phyloP scores from a whole-genome alignment of 2,797 vertebrate genomes.

The Onychomys torridus region DNA sequence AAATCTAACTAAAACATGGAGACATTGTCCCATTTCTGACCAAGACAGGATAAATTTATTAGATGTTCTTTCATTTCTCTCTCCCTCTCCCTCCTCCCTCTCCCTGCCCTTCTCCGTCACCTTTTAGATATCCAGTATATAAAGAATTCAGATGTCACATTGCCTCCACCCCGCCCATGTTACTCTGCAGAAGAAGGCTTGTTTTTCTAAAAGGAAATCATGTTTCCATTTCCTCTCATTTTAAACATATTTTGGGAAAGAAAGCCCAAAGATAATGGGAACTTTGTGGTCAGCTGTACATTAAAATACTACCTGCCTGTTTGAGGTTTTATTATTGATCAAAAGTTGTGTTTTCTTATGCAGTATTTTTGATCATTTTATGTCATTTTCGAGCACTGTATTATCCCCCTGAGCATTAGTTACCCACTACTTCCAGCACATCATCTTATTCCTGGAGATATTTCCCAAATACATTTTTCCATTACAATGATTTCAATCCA shows the following conservation, averaged over 20 bases:
- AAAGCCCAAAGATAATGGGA: slow-evolving; percentile 39
- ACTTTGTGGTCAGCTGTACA: background rate
- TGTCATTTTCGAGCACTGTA: slow-evolving; percentile 43
- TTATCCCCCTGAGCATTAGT: background rate
- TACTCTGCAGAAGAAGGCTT: background rate
- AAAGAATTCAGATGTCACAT: background rate
- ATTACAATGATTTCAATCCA: slow-evolving; percentile 46
- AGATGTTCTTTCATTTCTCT: background rate
- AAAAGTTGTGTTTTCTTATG: slow-evolving; percentile 56
- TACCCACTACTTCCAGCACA: background rate
- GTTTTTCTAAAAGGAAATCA: slow-evolving; percentile 14
- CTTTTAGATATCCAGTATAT: background rate
- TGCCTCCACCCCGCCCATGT: background rate
- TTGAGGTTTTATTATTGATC: slow-evolving; percentile 31
- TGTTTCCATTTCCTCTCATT: slow-evolving; percentile 20
- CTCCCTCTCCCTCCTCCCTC: accelerated
- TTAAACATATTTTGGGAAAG: slow-evolving; percentile 29
- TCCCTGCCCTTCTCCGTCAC: background rate
- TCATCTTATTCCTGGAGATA: background rate
- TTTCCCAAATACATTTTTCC: background rate
- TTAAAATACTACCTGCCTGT: slow-evolving; percentile 22
- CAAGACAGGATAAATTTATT: background rate
- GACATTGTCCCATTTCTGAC: background rate
- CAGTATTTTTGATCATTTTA: slow-evolving; percentile 51
- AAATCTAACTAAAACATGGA: background rate